These are phyloP conservation scores for Alviniconcha marisindica DNA, from an alignment of 1,140 invertebrate species.

Conservation along the genomic window DNA sequence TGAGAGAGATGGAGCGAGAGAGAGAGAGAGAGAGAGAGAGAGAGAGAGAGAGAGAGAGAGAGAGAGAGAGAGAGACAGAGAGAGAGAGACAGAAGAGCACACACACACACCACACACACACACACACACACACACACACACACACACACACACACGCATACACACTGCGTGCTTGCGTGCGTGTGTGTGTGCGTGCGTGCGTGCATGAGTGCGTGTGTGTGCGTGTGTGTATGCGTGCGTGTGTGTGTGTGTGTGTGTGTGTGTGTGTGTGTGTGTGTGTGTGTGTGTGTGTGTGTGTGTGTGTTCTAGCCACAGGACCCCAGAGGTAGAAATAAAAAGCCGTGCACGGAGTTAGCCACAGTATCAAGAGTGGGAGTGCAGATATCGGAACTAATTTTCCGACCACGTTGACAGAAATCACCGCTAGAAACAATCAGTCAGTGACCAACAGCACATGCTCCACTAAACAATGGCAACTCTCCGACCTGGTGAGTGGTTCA, in stretches of 20 bases:
- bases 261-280: neutral
- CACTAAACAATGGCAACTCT: no score
- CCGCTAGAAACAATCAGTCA: no score
- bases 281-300: neutral
- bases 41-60: conserved; percentile 25
- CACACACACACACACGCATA: neutral
- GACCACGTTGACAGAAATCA: no score
- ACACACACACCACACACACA: neutral
- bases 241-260: conserved; percentile 30
- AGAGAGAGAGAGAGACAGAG: conserved; percentile 26
- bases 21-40: conserved; percentile 2
- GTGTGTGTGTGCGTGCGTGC: no score
- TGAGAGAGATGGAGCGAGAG: neutral
- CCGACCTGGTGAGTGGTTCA: no score
- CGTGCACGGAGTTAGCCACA: no score
- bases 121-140: neutral
- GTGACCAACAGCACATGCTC: no score
- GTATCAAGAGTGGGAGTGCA: no score
- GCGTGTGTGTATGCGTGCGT: conserved; percentile 11
- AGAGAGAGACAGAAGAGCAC: neutral
- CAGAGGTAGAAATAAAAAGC: no score
- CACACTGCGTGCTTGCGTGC: neutral
- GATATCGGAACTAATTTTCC: no score
- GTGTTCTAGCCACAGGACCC: neutral
- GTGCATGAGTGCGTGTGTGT: no score